Base-by-base conservation (phyloP, 2,797 vertebrate species). In the Selene dorsalis region DNA sequence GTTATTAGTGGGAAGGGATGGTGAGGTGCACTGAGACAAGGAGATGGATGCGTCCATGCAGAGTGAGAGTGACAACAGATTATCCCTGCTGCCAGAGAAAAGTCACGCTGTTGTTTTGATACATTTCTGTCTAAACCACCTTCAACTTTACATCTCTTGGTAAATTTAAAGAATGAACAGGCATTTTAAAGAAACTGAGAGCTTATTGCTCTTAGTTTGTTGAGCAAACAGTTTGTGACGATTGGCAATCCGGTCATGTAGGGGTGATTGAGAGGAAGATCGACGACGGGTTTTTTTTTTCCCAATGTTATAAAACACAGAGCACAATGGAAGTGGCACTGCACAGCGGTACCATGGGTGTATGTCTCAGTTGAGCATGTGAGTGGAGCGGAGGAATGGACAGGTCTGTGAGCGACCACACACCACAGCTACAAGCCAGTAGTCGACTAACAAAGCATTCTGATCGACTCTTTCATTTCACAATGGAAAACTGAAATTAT, bases 1-100 rank as follows among this genome's bases (percentile, higher is more conserved):
- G 80, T 75, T 86, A 80, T 85, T 82, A 79, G 79, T 53, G 35
- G 39, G 50, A 69, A 52, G 60, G 66, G 66, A 78, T 39, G 35
- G 53, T 28, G 57, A 74, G 50, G 26, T 17, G 6, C n/a, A 20
- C 39, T 28, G 59, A 77, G 77, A 75, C 76, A 48, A 50, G 56
- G 53, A 73, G 67, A 82, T 60, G 74, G 73, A 70, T 62, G 60
- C 39, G 69, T 59, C 65, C 60, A 60, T 47, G 53, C 13, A 28
- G 47, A 69, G 66, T 24, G 82, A 61, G 43, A 78, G 63, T 2
- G 28, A 61, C 66, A 70, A 52, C 59, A 75, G 61, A 83, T 83
- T 52, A 67, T 73, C 6, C 13, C 20, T 30, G 12, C 32, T 60
- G 50, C 57, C 38, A 45, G 11, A 47, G 26, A 28, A 71, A 59